A percentile compares a stretch with the other conserved stretches of the same genome.
phyloP scores from a whole-genome alignment of 2,888 invertebrate species.

The Amphimallon solstitiale region DNA sequence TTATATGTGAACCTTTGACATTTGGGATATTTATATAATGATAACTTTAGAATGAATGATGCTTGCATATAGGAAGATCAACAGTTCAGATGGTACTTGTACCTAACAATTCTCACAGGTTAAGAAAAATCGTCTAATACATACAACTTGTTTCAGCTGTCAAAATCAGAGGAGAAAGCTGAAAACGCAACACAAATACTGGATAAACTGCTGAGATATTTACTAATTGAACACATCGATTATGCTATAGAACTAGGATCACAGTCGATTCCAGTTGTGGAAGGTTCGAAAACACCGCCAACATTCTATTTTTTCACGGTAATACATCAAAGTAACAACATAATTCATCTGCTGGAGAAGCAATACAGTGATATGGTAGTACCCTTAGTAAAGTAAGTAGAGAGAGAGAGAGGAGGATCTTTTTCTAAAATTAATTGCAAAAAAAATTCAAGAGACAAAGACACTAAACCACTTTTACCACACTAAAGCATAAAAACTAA shows the following conservation, averaged over 20 bases:
- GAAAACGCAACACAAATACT: conserved; percentile 82
- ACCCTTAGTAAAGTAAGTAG: conserved; percentile 83
- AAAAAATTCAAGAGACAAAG: no score
- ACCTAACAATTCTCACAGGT: no score
- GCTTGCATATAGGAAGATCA: no score
- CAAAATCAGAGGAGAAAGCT: conserved; percentile 80
- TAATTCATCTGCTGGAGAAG: conserved; percentile 92
- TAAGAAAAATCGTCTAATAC: neutral
- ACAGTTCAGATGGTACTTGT: no score
- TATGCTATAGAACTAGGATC: conserved; percentile 95
- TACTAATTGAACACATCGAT: conserved; percentile 93
- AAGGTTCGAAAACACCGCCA: conserved; percentile 81
- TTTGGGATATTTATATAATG: no score
- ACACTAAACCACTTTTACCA: no score
- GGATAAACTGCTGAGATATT: conserved; percentile 84
- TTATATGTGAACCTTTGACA: no score
- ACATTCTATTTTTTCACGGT: conserved; percentile 94
- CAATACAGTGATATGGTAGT: conserved; percentile 90
- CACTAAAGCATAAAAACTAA: no score
- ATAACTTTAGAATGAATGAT: no score
- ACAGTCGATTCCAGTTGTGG: conserved; percentile 88
- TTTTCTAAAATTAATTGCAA: no score
- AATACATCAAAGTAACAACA: conserved; percentile 92
- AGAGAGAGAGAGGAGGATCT: no score
- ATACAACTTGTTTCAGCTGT: conserved; percentile 68